Evolutionary conservation across 2,888 invertebrate species (phyloP).

Genomic region (Physocephala rufipes): DNA sequence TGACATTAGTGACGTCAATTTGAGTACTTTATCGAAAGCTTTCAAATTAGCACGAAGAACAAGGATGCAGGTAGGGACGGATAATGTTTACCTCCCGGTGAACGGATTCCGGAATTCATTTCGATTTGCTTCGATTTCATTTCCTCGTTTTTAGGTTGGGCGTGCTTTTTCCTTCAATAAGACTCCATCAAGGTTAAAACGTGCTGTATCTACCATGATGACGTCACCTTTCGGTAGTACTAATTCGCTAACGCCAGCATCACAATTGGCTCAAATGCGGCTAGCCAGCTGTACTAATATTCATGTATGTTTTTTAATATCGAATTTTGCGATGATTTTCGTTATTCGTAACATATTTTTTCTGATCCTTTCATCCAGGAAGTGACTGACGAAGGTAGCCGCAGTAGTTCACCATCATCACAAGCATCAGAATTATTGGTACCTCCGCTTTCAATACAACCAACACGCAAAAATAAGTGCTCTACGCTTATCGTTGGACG

Average conservation of each 20-base stretch:
- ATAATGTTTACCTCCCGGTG: background rate
- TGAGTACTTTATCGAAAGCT: conserved; percentile 89
- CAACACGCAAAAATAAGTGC: conserved; percentile 79
- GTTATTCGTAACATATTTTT: conserved; percentile 1
- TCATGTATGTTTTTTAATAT: conserved; percentile 70
- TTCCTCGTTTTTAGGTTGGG: conserved; percentile 72
- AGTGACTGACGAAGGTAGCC: conserved; percentile 74
- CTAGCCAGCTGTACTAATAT: conserved; percentile 87
- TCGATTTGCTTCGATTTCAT: background rate
- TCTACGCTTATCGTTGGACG: conserved; percentile 73
- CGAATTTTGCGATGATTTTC: background rate
- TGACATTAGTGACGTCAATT: conserved; percentile 85
- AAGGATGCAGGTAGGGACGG: conserved; percentile 74
- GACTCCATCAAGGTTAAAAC: conserved; percentile 91
- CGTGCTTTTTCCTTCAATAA: conserved; percentile 95
- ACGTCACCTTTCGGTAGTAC: conserved; percentile 88
- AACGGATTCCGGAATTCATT: background rate
- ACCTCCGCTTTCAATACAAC: conserved; percentile 82
- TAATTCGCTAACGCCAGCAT: conserved; percentile 82
- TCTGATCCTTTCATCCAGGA: conserved; percentile 64
- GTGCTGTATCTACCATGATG: conserved; percentile 95
- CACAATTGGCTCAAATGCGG: conserved; percentile 85
- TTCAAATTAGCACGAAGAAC: conserved; percentile 88
- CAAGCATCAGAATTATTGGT: conserved; percentile 73
- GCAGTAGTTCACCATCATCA: conserved; percentile 64